These are phyloP conservation scores for Stegodyphus dumicola DNA, from an alignment of 1,140 invertebrate species.

Conservation along the genomic window DNA sequence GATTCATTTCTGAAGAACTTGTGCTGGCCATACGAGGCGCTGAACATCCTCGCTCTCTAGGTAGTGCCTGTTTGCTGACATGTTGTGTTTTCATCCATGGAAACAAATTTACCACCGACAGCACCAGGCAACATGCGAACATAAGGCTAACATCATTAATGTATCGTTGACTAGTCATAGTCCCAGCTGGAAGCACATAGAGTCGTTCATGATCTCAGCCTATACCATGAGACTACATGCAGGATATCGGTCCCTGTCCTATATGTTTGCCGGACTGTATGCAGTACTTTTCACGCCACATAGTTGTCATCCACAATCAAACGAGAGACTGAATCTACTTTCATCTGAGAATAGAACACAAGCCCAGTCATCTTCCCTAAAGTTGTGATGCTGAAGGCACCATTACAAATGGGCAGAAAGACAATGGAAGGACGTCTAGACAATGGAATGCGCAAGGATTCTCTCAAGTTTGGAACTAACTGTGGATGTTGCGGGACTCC, in stretches of 20 bases:
- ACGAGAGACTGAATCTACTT: background rate
- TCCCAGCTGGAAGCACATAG: background rate
- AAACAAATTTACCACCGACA: background rate
- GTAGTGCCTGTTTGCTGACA: background rate
- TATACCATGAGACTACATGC: background rate
- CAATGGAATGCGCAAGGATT: background rate
- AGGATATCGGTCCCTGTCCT: background rate
- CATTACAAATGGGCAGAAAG: background rate
- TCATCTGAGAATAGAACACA: background rate
- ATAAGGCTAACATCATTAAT: background rate
- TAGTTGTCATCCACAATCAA: background rate
- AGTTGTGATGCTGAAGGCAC: background rate
- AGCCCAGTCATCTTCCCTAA: background rate
- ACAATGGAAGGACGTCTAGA: background rate
- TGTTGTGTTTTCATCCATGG: background rate
- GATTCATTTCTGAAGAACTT: background rate
- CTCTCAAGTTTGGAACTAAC: no score
- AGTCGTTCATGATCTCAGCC: background rate
- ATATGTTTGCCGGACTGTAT: background rate
- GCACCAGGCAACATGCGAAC: background rate
- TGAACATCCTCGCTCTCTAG: background rate
- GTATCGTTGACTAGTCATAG: background rate
- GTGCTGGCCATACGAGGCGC: background rate
- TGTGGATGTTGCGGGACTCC: no score
- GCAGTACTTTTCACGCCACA: no score